Evolutionary conservation across 2,888 invertebrate genomes (phyloP).

Genomic region (Andrena bicolor): DNA sequence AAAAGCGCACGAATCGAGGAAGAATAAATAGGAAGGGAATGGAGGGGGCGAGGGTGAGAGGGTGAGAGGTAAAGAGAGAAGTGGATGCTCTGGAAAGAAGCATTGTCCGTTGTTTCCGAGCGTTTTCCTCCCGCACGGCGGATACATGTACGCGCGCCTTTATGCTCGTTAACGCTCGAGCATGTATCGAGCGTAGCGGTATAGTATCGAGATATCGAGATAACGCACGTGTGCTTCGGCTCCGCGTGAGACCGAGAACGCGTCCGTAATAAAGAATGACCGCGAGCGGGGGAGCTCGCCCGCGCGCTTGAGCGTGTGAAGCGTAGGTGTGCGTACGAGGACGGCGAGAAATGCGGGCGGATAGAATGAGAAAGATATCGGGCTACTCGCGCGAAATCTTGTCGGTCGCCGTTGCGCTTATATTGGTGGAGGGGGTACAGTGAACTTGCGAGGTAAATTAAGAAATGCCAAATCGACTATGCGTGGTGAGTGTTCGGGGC

Average conservation of each 20-base stretch:
- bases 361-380: constrained; percentile 19
- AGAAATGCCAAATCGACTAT: too few species aligned
- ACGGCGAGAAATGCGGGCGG: constrained; percentile 57
- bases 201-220: constrained; percentile 44
- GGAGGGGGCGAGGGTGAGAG: background rate
- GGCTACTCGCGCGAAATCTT: background rate
- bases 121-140: constrained; percentile 55
- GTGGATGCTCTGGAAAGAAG: constrained; percentile 59
- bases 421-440: background rate
- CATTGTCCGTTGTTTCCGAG: constrained; percentile 60
- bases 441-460: background rate
- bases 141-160: constrained; percentile 41
- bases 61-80: background rate
- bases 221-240: constrained; percentile 45
- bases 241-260: constrained; percentile 25
- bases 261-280: constrained; percentile 41
- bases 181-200: constrained; percentile 42
- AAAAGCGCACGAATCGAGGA: constrained; percentile 4
- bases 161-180: constrained; percentile 49
- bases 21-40: background rate
- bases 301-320: constrained; percentile 30
- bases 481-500: too few species aligned
- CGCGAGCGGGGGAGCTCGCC: constrained; percentile 8
- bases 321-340: constrained; percentile 33
- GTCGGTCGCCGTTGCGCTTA: background rate